Evolutionary conservation across 2,888 invertebrate genomes (phyloP).

Genomic region (Trachelus troglodyta): DNA sequence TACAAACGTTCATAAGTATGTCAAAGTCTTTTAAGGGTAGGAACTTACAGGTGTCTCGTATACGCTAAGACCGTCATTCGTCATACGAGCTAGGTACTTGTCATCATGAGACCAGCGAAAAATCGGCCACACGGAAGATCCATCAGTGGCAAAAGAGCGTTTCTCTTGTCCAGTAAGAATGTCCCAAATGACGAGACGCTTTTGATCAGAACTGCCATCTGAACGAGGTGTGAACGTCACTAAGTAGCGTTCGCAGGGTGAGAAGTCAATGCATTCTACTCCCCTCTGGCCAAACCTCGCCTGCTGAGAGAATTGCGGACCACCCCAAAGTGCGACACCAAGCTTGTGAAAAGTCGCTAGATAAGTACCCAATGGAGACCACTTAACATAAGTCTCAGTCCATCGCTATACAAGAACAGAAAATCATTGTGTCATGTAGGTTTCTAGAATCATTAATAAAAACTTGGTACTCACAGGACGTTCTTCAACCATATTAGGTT

Average conservation of each 20-base stretch:
- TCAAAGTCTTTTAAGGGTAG: not conserved
- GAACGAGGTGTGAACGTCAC: constrained; percentile 92
- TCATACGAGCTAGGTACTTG: constrained; percentile 91
- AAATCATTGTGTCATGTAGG: not conserved
- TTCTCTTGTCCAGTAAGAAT: constrained; percentile 94
- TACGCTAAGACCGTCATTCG: constrained; percentile 86
- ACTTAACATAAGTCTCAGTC: constrained; percentile 96
- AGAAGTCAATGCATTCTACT: constrained; percentile 96
- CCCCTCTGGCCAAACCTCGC: constrained; percentile 90
- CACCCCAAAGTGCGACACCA: constrained; percentile 98
- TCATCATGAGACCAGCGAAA: constrained; percentile 98
- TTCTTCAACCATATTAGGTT: constrained; percentile 84
- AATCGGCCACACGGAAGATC: constrained; percentile 89
- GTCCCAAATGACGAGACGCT: constrained; percentile 95
- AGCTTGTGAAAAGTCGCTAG: constrained; percentile 95
- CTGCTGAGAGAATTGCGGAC: constrained; percentile 91
- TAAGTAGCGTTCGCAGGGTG: constrained; percentile 96
- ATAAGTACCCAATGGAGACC: constrained; percentile 98
- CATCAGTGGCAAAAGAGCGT: constrained; percentile 88
- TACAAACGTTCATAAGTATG: constrained; percentile 13
- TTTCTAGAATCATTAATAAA: constrained; percentile 15
- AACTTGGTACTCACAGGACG: constrained; percentile 73
- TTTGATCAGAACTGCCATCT: constrained; percentile 76
- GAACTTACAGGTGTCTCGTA: constrained; percentile 88
- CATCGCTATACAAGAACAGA: constrained; percentile 75